These are phyloP conservation scores for Boloria selene DNA, from an alignment of 2,888 invertebrate species.

Conservation along the genomic window DNA sequence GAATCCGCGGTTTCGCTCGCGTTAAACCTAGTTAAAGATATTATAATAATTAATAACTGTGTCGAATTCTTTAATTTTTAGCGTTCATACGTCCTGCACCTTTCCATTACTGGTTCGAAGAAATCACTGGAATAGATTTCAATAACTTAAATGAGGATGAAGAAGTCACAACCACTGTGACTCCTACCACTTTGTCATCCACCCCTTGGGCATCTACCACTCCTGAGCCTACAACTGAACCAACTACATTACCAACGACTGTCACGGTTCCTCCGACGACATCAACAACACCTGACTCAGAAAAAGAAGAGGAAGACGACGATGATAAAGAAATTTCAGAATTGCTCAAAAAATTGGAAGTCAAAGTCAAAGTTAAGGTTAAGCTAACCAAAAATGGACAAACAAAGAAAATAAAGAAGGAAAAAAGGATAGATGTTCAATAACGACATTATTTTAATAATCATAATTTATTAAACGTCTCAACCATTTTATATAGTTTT, in stretches of 20 bases:
- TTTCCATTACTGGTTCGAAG: constrained; percentile 62
- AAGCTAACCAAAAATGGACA: background rate
- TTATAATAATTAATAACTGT: too few relatives aligned
- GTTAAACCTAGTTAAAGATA: too few relatives aligned
- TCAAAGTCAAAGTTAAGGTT: constrained; percentile 2
- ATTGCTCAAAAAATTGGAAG: constrained; percentile 8
- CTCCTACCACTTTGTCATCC: constrained; percentile 28
- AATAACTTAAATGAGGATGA: constrained; percentile 57
- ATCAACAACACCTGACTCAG: background rate
- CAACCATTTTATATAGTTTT: too few relatives aligned
- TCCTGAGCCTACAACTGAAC: background rate
- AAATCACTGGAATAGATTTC: constrained; percentile 64
- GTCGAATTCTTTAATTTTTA: too few relatives aligned
- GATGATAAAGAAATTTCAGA: background rate
- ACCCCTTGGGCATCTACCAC: constrained; percentile 37
- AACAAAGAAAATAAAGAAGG: too few relatives aligned
- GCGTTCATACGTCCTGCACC: constrained; percentile 71
- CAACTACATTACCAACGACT: background rate
- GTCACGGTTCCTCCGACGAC: background rate
- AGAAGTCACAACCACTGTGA: background rate
- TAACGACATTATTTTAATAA: background rate
- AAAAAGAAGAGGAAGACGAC: background rate
- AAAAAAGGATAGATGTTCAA: background rate
- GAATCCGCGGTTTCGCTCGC: too few relatives aligned
- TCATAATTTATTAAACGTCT: background rate